Base-by-base conservation (phyloP, 2,888 invertebrate genomes). In the Corythucha ciliata region DNA sequence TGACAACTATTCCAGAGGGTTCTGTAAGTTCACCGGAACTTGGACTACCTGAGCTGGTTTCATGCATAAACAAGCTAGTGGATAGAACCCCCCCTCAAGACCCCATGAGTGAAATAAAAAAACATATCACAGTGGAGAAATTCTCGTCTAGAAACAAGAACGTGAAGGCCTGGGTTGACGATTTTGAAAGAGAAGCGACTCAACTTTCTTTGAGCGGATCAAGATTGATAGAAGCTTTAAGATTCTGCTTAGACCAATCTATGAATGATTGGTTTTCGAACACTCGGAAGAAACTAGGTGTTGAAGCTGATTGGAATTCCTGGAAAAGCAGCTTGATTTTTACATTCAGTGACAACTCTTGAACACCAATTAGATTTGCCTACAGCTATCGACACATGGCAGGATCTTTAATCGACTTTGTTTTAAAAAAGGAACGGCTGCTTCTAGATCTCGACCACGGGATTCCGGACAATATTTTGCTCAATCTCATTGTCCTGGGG, bases 1-100 rank as follows among this genome's bases (percentile, higher is more conserved):
- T 41, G 26, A 20, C 40, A 7, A 12, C 25, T 22, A n/a, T n/a
- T n/a, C n/a, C n/a, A n/a, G 7, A 12, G 25, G 21, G 22, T 18
- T 18, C 14, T 8, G 3, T 20, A 7, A 49, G 12, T 6, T 21
- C 41, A 5, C 21, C 42, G 12, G 33, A 44, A 21, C 12, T 10
- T 4, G 50, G 42, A 50, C 25, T 50, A n/a, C 22, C 32, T 37
- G 44, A 47, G 45, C 45, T 50, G 7, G 44, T 50, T 32, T 8
- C 50, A 5, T 48, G 32, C 33, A 25, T 50, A 16, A 50, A 44
- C 14, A 50, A 32, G 33, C 25, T 49, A 7, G 42, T 16, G 7
- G 49, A 49, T 18, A 45, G 22, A 18, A 49, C 22, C 20, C n/a
- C n/a, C n/a, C n/a, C n/a, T n/a, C 29, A 22, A 36, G 8, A 34